Conservation (phyloP, 2,888 invertebrate genomes). For the Rotaria magnacalcarata region DNA sequence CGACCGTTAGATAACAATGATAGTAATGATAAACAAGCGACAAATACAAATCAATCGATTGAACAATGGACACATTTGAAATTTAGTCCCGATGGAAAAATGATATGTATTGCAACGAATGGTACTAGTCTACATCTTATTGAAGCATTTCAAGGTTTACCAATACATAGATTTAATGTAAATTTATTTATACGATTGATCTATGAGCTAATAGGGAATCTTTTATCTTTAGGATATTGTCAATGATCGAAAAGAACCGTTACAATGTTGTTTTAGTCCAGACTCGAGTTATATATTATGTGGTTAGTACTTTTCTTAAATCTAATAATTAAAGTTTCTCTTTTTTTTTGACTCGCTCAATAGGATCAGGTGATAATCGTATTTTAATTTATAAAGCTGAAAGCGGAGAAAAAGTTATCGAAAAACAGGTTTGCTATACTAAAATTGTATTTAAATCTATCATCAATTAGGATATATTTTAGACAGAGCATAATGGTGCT, state of each 20-base stretch:
- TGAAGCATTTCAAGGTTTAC: constrained; percentile 92
- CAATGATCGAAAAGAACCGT: constrained; percentile 36
- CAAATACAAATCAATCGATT: not conserved
- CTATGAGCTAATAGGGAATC: not conserved
- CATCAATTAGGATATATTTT: constrained; percentile 59
- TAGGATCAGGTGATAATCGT: constrained; percentile 79
- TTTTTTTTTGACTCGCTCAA: not conserved
- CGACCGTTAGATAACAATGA: not conserved
- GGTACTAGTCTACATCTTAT: constrained; percentile 86
- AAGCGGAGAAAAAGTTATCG: constrained; percentile 73
- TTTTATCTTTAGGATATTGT: constrained; percentile 15
- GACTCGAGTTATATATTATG: constrained; percentile 71
- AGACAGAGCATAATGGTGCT: constrained; percentile 65
- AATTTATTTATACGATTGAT: not conserved
- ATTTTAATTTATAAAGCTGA: constrained; percentile 97
- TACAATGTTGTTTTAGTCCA: constrained; percentile 83
- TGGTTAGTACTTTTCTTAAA: constrained; percentile 56
- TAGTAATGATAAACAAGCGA: constrained; percentile 36
- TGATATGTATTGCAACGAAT: constrained; percentile 91
- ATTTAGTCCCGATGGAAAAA: constrained; percentile 94
- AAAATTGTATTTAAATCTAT: no score
- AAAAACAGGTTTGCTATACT: constrained; percentile 58
- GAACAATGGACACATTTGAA: constrained; percentile 92
- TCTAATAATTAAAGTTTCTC: no score
- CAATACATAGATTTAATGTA: constrained; percentile 77